Base-by-base conservation (phyloP, 2,113 vertebrate genomes). In the Gavia stellata region DNA sequence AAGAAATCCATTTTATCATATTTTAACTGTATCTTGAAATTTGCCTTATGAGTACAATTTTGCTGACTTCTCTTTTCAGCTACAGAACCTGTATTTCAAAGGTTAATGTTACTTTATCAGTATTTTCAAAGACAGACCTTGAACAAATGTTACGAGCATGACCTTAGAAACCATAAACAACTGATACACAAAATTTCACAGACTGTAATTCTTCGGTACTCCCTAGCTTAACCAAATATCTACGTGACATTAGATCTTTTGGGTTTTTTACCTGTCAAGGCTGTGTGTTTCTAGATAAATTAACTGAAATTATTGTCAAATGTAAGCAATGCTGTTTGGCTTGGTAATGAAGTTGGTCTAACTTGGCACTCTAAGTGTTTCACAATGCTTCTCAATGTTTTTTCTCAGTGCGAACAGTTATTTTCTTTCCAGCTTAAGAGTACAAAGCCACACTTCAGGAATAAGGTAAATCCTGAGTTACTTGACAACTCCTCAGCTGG, bases 61-160 rank as follows among this genome's bases (percentile, higher is more conserved):
- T 71, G 65, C 61, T 84, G 91, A 61, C 78, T 94, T 96, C 79
- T 75, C 71, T 55, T 67, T 97, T 88, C 56, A 95, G 92, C 97
- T 86, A 49, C 55, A 55, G 61, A 96, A 71, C 78, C 91, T 96
- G 92, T 81, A 96, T 97, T 95, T 97, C 97, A 98, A 98, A 98
- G 97, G 97, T 98, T 97, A 96, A 74, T 33, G 50, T 63, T 90
- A 80, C 95, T 97, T 93, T 92, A 97, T 97, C 97, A 96, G 94
- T 97, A 93, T 97, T 97, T 97, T 96, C 97, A 97, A 94, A 97
- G 97, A 72, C 86, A 96, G 94, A 75, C 96, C 96, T 98, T 97
- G 95, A 94, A 90, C 91, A 89, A 97, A 95, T 72, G 77, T 91
- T 96, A 92, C 34, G 0, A 94, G 58, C 36, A 7, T 81, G 90